Base-by-base conservation (phyloP, 2,888 invertebrate species). In the Corythucha ciliata region DNA sequence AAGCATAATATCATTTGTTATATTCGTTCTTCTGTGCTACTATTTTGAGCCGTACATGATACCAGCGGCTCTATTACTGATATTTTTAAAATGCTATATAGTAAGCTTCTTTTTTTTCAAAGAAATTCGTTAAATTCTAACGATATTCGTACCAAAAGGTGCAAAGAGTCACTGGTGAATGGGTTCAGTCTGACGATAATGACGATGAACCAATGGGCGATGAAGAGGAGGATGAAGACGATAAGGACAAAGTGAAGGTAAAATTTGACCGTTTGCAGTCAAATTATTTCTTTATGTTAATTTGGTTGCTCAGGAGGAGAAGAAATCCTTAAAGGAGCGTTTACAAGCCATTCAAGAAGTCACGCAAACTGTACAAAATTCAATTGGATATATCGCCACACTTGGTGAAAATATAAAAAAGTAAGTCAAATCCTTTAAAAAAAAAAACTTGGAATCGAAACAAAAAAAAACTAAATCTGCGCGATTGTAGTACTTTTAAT, bases 311-410 rank as follows among this genome's bases (percentile, higher is more conserved):
- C 63, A 87, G 83, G 94, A 94, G 68, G 94, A 93, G 67, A 94
- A 93, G 68, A 93, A 92, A 70, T 88, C 90, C 60, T 73, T 97
- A 48, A 91, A 93, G 67, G 93, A 94, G 68, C 79, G 90, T 55
- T 70, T 97, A 34, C 91, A 91, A 69, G 88, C 92, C 2, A 91
- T 97, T 61, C 96, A 97, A 68, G 97, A 98, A 70, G 94, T 96
- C 3, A 93, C 96, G 16, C 87, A 92, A 64, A 87, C 88, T 50
- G 93, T 98, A 3, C 97, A 98, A 69, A 93, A 96, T 64, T 85
- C 88, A 1, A 86, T 97, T 53, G 96, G 96, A 21, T 88, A 84
- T 65, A 79, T 94, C 55, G 94, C 94, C 7, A 87, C 91, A n/a
- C 72, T 96, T 54, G 85, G 90, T 58, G 96, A 97, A 71, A 80